Evolutionary conservation across 2,797 vertebrate species (phyloP).

Genomic region (Propithecus perrieri): DNA sequence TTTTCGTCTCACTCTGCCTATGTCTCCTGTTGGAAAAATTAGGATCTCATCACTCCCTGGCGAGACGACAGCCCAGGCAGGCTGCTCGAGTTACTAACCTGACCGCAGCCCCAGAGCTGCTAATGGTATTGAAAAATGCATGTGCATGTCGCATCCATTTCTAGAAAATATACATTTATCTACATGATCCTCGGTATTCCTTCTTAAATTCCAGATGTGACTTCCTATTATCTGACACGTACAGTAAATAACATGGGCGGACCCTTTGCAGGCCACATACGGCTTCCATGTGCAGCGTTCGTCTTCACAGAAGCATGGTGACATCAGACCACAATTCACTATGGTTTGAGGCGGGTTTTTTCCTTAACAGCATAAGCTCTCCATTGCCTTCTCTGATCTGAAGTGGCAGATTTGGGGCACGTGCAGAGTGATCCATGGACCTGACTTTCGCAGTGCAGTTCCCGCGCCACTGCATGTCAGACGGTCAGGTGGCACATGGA

Average conservation of each 20-base stretch:
- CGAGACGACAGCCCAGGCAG: rapidly evolving
- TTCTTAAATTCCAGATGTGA: constrained; percentile 41
- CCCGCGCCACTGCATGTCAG: rapidly evolving
- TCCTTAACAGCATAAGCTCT: background rate
- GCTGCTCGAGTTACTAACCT: rapidly evolving
- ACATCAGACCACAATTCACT: background rate
- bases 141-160: rapidly evolving
- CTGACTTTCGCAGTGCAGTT: background rate
- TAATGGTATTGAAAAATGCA: rapidly evolving
- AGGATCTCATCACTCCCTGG: background rate
- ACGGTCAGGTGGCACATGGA: rapidly evolving
- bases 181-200: background rate
- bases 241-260: background rate
- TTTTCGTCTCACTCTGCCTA: background rate
- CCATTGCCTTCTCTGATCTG: background rate
- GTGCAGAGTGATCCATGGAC: rapidly evolving
- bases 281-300: constrained; percentile 54
- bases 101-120: rapidly evolving
- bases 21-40: background rate
- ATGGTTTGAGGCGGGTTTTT: background rate
- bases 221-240: background rate
- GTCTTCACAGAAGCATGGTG: background rate
- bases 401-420: background rate
- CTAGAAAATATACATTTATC: background rate
- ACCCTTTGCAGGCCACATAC: constrained; percentile 46